These are phyloP conservation scores for Chiroxiphia lanceolata DNA, from an alignment of 2,797 vertebrate species.

Conservation along the genomic window DNA sequence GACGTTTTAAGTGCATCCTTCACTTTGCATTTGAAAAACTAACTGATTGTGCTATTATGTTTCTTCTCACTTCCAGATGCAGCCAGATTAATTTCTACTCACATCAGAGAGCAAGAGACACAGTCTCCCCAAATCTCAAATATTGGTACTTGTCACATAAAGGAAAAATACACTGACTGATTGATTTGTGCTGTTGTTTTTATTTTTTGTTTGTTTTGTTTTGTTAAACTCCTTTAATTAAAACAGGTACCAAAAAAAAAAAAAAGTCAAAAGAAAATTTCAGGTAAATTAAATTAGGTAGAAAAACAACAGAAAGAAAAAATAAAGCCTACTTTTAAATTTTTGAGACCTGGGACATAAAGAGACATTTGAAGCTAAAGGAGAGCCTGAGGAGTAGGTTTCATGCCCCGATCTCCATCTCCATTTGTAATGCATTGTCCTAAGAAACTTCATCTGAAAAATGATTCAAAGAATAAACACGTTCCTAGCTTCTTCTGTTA, in stretches of 20 bases:
- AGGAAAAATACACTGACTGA: not conserved
- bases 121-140: not conserved
- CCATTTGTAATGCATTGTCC: conserved; percentile 41
- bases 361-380: not conserved
- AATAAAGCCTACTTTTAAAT: not conserved
- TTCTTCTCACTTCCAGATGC: not conserved
- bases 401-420: not conserved
- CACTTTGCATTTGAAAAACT: conserved; percentile 37
- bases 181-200: not conserved
- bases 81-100: not conserved
- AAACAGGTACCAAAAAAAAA: not conserved
- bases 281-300: not conserved
- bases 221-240: not conserved
- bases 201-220: not conserved
- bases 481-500: conserved; percentile 33
- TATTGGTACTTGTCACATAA: not conserved
- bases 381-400: not conserved
- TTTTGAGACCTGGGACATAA: not conserved
- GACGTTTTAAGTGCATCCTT: not conserved
- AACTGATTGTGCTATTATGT: not conserved
- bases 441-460: conserved; percentile 42
- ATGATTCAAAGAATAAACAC: conserved; percentile 41
- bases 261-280: not conserved
- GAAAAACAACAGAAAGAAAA: not conserved
- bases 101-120: not conserved